Base-by-base conservation (phyloP, 2,888 invertebrate species). In the Dasypolia templi region DNA sequence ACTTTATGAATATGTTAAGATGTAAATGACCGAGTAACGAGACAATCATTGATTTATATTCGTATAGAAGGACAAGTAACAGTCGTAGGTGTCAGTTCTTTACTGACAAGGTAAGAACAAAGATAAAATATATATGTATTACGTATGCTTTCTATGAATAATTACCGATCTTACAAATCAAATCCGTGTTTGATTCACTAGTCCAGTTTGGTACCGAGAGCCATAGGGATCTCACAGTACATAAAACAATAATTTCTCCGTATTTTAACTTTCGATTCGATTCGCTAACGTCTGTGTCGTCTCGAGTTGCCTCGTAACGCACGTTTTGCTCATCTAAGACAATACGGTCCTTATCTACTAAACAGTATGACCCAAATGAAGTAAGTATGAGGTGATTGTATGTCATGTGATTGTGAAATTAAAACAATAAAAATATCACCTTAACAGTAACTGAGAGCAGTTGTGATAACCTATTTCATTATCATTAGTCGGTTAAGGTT, bases 371-470 rank as follows among this genome's bases (percentile, higher is more conserved):
- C 46, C 61, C 46, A 58, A 70, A 75, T 51, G 12, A 26, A 46
- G 19, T 46, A 19, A 6, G 2, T 2, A 46, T 46, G 19, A 56
- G 53, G 32, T 22, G 39, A n/a, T n/a, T n/a, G n/a, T n/a, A n/a
- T n/a, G n/a, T n/a, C n/a, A n/a, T n/a, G n/a, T n/a, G n/a, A 42
- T 72, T 56, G 62, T 46, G 78, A 66, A 77, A 77, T 29, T 4
- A 32, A 26, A 76, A 76, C 69, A 68, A 63, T 58, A 63, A 59
- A 53, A 59, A 59, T 75, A 26, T 49, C 17, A 19, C 11, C 26
- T 12, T 39, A n/a, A 5, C 11, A 26, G 42, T 14, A 11, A 64
- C 26, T 19, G n/a, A 42, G 46, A 22, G n/a, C 3, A 29, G 17
- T 65, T 44, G 22, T 56, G 42, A 62, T 74, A 61, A 61, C 59